These are phyloP conservation scores for Ophioninae sp. DNA, from an alignment of 2,888 invertebrate genomes.

Conservation along the genomic window DNA sequence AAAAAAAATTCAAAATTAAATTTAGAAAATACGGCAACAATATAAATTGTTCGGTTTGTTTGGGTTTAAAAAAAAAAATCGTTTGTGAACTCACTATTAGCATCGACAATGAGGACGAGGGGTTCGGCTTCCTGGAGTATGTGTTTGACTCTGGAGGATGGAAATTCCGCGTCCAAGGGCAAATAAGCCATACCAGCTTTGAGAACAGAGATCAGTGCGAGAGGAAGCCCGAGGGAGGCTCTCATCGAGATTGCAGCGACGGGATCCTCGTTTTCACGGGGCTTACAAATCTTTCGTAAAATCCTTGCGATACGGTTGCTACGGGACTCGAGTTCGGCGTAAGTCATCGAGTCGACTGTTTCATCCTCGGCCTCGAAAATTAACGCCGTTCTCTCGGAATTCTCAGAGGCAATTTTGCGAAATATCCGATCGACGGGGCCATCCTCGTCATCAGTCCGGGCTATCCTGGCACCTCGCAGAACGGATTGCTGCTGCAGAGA, in stretches of 20 bases:
- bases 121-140: constrained; percentile 90
- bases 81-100: constrained; percentile 81
- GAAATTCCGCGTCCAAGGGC: constrained; percentile 89
- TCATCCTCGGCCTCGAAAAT: constrained; percentile 82
- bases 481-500: constrained; percentile 89
- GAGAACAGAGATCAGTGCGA: constrained; percentile 88
- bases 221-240: constrained; percentile 87
- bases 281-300: constrained; percentile 81
- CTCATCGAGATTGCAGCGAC: constrained; percentile 91
- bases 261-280: constrained; percentile 84
- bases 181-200: constrained; percentile 93
- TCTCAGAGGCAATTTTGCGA: constrained; percentile 83
- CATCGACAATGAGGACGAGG: constrained; percentile 86
- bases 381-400: constrained; percentile 84
- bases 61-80: background rate
- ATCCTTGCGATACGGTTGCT: constrained; percentile 84
- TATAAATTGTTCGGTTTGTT: too few relatives aligned
- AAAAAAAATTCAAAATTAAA: constrained; percentile 4
- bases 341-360: constrained; percentile 78
- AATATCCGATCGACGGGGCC: constrained; percentile 84
- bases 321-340: constrained; percentile 83
- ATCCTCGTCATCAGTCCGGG: constrained; percentile 58
- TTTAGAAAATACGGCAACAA: too few relatives aligned
- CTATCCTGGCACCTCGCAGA: constrained; percentile 81
- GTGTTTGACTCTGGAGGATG: constrained; percentile 88